Evolutionary conservation across 2,113 vertebrate genomes (phyloP).

Genomic region (Larimichthys polyactis): DNA sequence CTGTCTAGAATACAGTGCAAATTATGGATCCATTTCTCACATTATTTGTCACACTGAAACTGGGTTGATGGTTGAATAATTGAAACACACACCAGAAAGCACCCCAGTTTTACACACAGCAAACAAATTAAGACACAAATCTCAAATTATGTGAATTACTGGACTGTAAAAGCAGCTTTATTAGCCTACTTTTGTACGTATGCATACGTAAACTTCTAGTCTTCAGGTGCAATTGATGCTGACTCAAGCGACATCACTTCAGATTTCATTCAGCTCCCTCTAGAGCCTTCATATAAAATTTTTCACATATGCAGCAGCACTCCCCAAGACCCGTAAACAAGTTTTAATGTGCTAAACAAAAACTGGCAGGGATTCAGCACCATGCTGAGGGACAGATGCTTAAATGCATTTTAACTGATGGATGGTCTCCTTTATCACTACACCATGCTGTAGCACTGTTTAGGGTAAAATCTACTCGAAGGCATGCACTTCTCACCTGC

Average conservation of each 20-base stretch:
- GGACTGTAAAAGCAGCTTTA: background rate
- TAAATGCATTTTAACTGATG: slow-evolving; percentile 16
- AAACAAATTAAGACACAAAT: background rate
- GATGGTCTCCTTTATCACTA: background rate
- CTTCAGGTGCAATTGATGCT: background rate
- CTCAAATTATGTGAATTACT: background rate
- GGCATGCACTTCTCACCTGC: slow-evolving; percentile 84
- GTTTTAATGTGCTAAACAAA: background rate
- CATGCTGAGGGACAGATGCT: background rate
- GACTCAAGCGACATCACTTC: background rate
- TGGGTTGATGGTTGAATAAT: background rate
- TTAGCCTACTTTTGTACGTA: background rate
- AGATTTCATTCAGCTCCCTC: background rate
- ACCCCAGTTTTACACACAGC: too few relatives aligned
- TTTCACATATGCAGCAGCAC: background rate
- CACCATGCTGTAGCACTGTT: background rate
- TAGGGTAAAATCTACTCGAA: background rate
- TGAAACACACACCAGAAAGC: background rate
- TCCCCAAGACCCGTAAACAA: background rate
- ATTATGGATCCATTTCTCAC: background rate
- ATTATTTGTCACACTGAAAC: background rate
- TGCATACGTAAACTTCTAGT: too few relatives aligned
- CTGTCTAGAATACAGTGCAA: background rate
- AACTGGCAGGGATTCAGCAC: background rate
- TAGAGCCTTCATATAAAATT: background rate